phyloP scores from a whole-genome alignment of 2,113 vertebrate species.

The Spilogale gracilis region DNA sequence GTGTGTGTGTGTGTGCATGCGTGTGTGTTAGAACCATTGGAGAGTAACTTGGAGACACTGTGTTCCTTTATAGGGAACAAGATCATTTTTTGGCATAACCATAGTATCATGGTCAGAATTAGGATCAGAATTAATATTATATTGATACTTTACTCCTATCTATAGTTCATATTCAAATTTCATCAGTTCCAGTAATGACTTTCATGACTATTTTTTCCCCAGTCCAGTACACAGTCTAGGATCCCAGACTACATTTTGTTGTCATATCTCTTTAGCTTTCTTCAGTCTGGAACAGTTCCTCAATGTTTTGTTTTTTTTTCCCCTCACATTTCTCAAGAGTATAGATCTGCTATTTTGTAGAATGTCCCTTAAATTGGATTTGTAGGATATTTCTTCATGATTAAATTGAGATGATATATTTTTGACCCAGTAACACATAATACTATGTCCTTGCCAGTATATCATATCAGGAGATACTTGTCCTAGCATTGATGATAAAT shows the following conservation, averaged over 20 bases:
- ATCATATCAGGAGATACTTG: neutral
- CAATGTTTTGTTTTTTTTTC: neutral
- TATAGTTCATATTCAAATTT: neutral
- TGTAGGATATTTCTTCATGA: neutral
- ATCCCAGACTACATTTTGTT: neutral
- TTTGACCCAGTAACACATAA: neutral
- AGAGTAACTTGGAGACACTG: neutral
- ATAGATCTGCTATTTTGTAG: neutral
- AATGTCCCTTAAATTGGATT: neutral
- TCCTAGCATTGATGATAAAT: neutral
- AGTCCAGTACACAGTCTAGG: neutral
- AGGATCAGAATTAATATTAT: neutral
- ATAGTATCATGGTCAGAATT: neutral
- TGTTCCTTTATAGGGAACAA: neutral
- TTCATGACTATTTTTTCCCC: neutral
- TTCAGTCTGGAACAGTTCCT: neutral
- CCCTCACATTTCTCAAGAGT: slow-evolving; percentile 27
- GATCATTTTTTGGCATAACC: neutral
- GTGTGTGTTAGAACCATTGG: neutral
- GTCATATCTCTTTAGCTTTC: neutral
- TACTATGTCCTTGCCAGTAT: neutral
- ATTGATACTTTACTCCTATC: neutral
- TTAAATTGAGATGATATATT: neutral
- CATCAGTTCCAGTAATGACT: neutral
- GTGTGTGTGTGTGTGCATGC: neutral